These are phyloP conservation scores for Anaspis maculata DNA, from an alignment of 2,888 invertebrate genomes.

Conservation along the genomic window DNA sequence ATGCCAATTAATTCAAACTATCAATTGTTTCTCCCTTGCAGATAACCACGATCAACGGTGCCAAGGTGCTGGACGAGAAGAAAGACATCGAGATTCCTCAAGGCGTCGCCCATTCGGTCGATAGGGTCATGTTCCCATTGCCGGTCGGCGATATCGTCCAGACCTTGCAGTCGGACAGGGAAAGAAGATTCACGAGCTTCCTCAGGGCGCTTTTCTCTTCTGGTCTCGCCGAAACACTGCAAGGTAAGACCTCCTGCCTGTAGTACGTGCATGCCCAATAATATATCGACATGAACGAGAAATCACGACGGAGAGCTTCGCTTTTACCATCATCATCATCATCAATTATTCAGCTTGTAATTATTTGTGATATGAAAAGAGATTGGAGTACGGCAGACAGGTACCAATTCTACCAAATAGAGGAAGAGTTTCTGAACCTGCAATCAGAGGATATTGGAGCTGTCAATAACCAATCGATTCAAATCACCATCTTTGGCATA, in stretches of 20 bases:
- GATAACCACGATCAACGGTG: conserved; percentile 80
- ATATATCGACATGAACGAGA: not conserved
- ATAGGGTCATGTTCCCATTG: conserved; percentile 82
- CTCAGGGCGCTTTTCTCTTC: conserved; percentile 67
- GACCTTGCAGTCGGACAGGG: conserved; percentile 76
- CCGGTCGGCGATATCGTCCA: conserved; percentile 81
- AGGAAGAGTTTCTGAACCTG: too few relatives aligned
- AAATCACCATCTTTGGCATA: too few relatives aligned
- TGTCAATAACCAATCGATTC: too few relatives aligned
- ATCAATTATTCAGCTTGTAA: too few relatives aligned
- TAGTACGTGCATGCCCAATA: too few relatives aligned
- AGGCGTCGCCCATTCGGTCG: conserved; percentile 76
- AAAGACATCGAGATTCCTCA: conserved; percentile 78
- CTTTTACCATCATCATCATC: too few relatives aligned
- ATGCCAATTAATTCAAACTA: too few relatives aligned
- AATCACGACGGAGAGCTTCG: not conserved
- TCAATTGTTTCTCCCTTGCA: conserved; percentile 34
- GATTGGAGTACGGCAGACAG: too few relatives aligned
- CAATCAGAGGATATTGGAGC: too few relatives aligned
- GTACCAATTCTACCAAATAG: too few relatives aligned
- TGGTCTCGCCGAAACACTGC: conserved; percentile 66
- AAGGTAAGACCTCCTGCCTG: too few relatives aligned
- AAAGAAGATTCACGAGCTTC: conserved; percentile 71
- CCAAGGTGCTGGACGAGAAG: conserved; percentile 70
- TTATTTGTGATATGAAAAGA: too few relatives aligned